These are phyloP conservation scores for Arctocebus calabarensis DNA, from an alignment of 2,797 vertebrate genomes.

Conservation along the genomic window DNA sequence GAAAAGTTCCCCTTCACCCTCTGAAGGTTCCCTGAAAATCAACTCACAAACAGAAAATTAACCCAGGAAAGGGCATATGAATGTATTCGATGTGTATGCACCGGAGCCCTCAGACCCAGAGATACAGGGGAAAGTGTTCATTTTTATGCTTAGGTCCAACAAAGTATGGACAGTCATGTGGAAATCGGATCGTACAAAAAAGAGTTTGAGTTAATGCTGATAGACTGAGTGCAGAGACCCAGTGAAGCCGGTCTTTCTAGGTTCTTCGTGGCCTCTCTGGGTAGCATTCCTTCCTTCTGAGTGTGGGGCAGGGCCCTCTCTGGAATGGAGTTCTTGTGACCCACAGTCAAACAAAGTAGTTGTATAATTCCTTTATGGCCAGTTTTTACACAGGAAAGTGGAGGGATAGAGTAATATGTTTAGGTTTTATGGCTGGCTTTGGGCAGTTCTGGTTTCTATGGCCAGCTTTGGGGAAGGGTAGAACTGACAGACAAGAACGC, in stretches of 20 bases:
- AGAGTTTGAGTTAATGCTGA: neutral
- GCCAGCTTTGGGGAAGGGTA: neutral
- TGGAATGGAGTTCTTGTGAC: neutral
- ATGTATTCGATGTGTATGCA: neutral
- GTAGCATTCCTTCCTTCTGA: neutral
- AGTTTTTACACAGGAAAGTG: neutral
- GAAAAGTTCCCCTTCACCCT: neutral
- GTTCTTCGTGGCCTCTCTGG: neutral
- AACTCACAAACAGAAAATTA: neutral
- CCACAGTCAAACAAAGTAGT: neutral
- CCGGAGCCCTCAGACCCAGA: neutral
- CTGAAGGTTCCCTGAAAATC: neutral
- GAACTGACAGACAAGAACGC: neutral
- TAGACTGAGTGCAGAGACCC: neutral
- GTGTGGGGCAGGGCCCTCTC: neutral
- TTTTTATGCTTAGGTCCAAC: neutral
- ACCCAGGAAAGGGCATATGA: neutral
- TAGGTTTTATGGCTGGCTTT: neutral
- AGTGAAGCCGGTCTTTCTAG: neutral
- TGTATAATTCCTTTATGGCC: neutral
- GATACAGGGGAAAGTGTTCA: neutral
- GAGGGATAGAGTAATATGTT: neutral
- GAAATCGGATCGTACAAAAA: neutral
- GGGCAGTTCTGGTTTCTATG: neutral
- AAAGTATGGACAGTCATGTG: neutral